These are phyloP conservation scores for Myotis brandtii DNA, from an alignment of 2,113 vertebrate genomes.

Conservation along the genomic window DNA sequence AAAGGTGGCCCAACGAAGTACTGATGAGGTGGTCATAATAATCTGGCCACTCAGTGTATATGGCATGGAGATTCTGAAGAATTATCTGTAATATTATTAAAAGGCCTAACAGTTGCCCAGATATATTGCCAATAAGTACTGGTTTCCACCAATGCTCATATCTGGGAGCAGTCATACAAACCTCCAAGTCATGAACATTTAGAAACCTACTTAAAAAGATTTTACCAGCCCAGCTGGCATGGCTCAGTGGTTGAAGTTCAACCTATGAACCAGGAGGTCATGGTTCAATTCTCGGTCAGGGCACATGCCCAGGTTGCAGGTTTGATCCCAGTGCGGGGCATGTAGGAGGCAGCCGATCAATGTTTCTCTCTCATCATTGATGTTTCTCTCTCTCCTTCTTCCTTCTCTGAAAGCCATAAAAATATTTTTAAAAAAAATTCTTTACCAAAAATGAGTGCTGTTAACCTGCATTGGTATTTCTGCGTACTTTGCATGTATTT, in stretches of 20 bases:
- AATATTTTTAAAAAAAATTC: not conserved
- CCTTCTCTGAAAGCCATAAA: too few species aligned
- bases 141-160: not conserved
- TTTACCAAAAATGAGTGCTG: not conserved
- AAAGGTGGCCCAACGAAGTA: too few species aligned
- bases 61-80: not conserved
- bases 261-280: too few species aligned
- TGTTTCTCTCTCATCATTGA: too few species aligned
- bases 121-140: not conserved
- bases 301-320: too few species aligned
- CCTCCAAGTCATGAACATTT: not conserved
- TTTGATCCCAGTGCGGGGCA: too few species aligned
- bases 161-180: not conserved
- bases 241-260: too few species aligned
- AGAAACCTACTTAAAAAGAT: not conserved
- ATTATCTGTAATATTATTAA: not conserved
- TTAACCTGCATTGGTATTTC: not conserved
- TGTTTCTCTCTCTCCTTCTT: too few species aligned
- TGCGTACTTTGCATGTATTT: not conserved
- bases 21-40: too few species aligned
- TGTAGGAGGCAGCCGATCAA: too few species aligned
- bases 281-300: too few species aligned
- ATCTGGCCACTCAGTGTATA: too few species aligned
- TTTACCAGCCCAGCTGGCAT: not conserved
- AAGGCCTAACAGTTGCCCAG: not conserved